These are phyloP conservation scores for Oceanites oceanicus DNA, from an alignment of 2,113 vertebrate species.

Conservation along the genomic window DNA sequence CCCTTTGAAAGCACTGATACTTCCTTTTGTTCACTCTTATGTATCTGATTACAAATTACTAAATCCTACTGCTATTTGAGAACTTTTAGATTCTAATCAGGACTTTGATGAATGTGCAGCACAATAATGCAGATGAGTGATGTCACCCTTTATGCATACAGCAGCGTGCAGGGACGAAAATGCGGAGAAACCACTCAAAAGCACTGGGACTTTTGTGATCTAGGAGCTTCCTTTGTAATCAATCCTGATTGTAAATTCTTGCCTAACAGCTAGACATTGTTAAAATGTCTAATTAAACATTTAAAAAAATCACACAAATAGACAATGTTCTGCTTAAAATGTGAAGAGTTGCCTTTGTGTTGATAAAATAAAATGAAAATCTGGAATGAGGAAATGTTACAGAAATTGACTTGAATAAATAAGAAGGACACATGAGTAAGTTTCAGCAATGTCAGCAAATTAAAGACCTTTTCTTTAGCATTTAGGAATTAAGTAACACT, in stretches of 20 bases:
- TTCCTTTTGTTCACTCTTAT: conserved; percentile 56
- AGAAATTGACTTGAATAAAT: neutral
- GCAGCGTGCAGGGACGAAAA: neutral
- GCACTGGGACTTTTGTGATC: neutral
- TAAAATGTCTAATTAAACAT: neutral
- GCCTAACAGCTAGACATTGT: neutral
- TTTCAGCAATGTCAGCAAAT: neutral
- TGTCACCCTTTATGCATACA: conserved; percentile 59
- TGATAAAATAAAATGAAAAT: neutral
- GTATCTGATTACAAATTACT: conserved; percentile 68
- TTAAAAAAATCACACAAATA: neutral
- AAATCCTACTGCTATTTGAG: conserved; percentile 67
- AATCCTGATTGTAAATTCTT: neutral
- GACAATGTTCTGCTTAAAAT: neutral
- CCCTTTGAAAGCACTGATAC: conserved; percentile 63
- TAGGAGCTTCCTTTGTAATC: neutral
- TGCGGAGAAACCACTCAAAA: neutral
- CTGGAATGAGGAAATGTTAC: neutral
- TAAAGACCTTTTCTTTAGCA: neutral
- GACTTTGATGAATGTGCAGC: conserved; percentile 52
- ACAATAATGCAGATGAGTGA: conserved; percentile 63
- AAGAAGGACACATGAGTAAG: neutral
- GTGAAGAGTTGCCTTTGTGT: neutral
- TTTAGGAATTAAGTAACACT: neutral
- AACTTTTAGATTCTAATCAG: conserved; percentile 69